Evolutionary conservation across 2,888 invertebrate species (phyloP), one percentile per base, ranked within the genome.

Genomic region (Sarcophaga carnaria): DNA sequence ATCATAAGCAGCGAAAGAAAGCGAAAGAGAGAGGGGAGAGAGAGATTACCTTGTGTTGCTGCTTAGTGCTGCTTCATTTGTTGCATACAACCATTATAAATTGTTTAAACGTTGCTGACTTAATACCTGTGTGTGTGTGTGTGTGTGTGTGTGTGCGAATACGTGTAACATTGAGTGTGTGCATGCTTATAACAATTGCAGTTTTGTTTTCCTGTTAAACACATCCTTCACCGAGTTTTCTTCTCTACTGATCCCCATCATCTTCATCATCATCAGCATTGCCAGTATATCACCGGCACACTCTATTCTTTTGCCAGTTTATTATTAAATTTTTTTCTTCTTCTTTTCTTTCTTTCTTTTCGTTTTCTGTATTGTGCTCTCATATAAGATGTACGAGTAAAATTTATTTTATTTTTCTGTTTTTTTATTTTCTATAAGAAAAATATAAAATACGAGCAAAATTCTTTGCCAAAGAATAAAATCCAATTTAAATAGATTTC

Each of bases 401-500:
- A 54, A 49, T 49, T 49, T 14, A 14, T 49, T 49, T 10, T 49
- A 12, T 49, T 49, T 49, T 49, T 49, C 4, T 49, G 1, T 5
- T 54, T 17, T 14, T 17, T 67, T 67, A 6, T 45, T 17, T 66
- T 63, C 64, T 54, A 74, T 75, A 63, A 75, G 63, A 79, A 83
- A 59, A 70, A 66, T 63, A 79, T 59, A 69, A 60, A 76, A 71
- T 22, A 37, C 66, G 78, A 63, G 63, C 22, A 66, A 74, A 45
- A 62, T 22, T 76, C 37, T 63, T 62, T 77, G 78, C 64, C 85
- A 64, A 88, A 89, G 89, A 90, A 90, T 89, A 88, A 90, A 90
- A 90, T 90, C 89, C 90, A 91, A 91, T 91, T 91, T 91, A 90
- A 92, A 91, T 92, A 91, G 91, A 92, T 92, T 91, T 92, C 92